Conservation (phyloP, 2,888 invertebrate genomes). For the Xylophagus ater region DNA sequence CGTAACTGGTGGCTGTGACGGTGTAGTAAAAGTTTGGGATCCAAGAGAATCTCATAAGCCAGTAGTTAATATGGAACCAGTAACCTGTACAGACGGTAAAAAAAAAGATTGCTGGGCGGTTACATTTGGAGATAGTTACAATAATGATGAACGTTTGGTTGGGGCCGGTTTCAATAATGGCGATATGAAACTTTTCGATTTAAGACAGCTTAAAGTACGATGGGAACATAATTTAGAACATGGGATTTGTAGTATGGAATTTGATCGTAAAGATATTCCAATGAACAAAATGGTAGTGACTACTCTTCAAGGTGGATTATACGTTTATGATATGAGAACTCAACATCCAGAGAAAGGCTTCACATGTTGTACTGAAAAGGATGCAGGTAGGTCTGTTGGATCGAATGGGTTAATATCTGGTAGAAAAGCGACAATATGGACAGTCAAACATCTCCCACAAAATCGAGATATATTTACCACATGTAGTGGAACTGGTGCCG, state of each 20-base stretch:
- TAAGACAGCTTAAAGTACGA: constrained; percentile 66
- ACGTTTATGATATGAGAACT: constrained; percentile 79
- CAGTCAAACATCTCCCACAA: constrained; percentile 79
- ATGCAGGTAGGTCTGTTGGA: constrained; percentile 38
- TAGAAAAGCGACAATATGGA: constrained; percentile 83
- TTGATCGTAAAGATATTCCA: constrained; percentile 83
- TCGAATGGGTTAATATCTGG: constrained; percentile 39
- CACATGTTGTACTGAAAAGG: constrained; percentile 46
- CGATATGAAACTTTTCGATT: constrained; percentile 87
- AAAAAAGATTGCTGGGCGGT: constrained; percentile 92
- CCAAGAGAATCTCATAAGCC: constrained; percentile 79
- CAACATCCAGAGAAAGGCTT: constrained; percentile 82
- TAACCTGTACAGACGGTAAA: constrained; percentile 38
- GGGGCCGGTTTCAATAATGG: constrained; percentile 95
- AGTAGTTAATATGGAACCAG: constrained; percentile 65
- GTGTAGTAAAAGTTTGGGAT: constrained; percentile 93
- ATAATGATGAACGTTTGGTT: constrained; percentile 71
- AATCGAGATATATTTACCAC: constrained; percentile 88
- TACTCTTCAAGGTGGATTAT: constrained; percentile 81
- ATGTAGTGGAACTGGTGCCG: constrained; percentile 80
- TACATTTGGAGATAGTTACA: constrained; percentile 83
- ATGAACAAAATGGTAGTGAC: constrained; percentile 93
- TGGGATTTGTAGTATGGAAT: constrained; percentile 80
- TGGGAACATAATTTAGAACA: constrained; percentile 92
- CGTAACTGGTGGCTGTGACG: constrained; percentile 88